Percentiles rank a stretch among this genome's conserved stretches.
phyloP scores from a whole-genome alignment of 2,888 invertebrate genomes.

The Pharmacophagus antenor region DNA sequence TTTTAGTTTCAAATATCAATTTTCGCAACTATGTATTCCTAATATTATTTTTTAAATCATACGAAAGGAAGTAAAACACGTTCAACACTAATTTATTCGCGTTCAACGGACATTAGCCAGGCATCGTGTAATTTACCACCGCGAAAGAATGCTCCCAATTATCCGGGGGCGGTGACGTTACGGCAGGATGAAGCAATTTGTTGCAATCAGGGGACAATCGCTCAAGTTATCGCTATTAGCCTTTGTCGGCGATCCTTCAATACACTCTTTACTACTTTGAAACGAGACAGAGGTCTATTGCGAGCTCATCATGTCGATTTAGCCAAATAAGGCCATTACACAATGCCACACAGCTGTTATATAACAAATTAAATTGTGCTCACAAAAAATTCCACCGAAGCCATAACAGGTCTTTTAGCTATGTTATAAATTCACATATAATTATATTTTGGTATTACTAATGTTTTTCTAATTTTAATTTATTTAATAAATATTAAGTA shows the following conservation, averaged over 20 bases:
- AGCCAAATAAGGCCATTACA: slow-evolving; percentile 46
- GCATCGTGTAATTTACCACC: slow-evolving; percentile 37
- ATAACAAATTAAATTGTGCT: slow-evolving; percentile 36
- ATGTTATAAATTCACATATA: too few relatives aligned
- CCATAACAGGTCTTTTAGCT: too few relatives aligned
- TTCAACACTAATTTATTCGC: slow-evolving; percentile 31
- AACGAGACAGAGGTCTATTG: slow-evolving; percentile 36
- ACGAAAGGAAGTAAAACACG: slow-evolving; percentile 22
- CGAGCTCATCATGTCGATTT: slow-evolving; percentile 39
- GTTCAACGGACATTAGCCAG: slow-evolving; percentile 32
- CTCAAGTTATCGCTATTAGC: slow-evolving; percentile 51
- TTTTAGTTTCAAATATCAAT: too few relatives aligned
- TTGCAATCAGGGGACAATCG: slow-evolving; percentile 60
- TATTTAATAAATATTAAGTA: too few relatives aligned
- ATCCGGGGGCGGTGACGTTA: slow-evolving; percentile 45
- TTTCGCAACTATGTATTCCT: slow-evolving; percentile 1
- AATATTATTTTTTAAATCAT: slow-evolving; percentile 33
- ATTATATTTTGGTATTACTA: too few relatives aligned
- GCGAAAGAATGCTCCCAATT: slow-evolving; percentile 44
- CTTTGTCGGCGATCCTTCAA: slow-evolving; percentile 44
- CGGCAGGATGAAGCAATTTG: slow-evolving; percentile 67
- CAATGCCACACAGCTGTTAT: slow-evolving; percentile 38
- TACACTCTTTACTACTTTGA: slow-evolving; percentile 30
- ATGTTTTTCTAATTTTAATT: too few relatives aligned
- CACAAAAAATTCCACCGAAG: slow-evolving; percentile 10